Conservation (phyloP, 1,140 invertebrate species). For the Drosophila repleta region DNA sequence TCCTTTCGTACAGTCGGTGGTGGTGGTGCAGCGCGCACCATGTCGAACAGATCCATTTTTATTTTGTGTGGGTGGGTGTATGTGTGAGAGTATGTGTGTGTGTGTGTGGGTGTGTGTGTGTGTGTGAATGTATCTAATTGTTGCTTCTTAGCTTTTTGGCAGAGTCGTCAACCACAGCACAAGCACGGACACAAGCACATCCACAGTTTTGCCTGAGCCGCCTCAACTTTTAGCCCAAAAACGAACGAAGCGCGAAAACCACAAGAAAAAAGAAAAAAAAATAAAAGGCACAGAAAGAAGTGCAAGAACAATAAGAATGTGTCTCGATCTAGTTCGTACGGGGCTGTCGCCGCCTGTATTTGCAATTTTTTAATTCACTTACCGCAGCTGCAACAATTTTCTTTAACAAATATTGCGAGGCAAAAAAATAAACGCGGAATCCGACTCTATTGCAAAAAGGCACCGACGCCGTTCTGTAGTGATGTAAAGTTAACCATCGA, state of each 20-base stretch:
- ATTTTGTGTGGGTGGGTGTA: background rate
- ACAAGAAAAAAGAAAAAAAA: background rate
- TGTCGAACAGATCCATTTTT: constrained; percentile 63
- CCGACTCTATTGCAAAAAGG: constrained; percentile 8
- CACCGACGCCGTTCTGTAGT: constrained; percentile 33
- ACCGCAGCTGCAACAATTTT: constrained; percentile 1
- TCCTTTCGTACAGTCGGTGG: constrained; percentile 39
- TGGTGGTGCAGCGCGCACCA: constrained; percentile 61
- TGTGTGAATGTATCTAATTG: background rate
- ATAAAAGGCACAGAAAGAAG: background rate
- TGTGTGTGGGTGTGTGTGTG: background rate
- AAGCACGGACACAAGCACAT: constrained; percentile 3
- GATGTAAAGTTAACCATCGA: constrained; percentile 18
- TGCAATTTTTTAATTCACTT: background rate
- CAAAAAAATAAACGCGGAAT: constrained; percentile 41
- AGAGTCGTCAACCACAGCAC: constrained; percentile 4
- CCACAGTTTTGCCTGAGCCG: constrained; percentile 2
- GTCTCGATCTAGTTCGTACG: background rate
- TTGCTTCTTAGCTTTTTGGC: background rate
- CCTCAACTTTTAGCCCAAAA: constrained; percentile 2
- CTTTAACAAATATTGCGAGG: constrained; percentile 6
- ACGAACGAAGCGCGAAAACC: constrained; percentile 26
- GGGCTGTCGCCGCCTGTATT: background rate
- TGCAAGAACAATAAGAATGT: background rate
- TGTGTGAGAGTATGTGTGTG: background rate